Evolutionary conservation across 2,113 vertebrate species (phyloP).

Genomic region (Cyprinus carpio): DNA sequence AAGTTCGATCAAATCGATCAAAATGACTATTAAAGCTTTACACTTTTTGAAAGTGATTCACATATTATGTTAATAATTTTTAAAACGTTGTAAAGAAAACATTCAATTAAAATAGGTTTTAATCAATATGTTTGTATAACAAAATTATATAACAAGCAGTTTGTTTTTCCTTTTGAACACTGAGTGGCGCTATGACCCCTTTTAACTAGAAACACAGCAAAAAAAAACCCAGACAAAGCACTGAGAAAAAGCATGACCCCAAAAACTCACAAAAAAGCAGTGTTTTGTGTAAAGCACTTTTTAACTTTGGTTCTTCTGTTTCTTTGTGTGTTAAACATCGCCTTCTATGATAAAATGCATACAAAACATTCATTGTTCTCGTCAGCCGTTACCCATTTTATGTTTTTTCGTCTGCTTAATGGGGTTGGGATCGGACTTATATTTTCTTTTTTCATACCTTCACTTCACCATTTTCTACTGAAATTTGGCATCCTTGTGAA

Average conservation of each 20-base stretch:
- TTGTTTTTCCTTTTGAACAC: conserved; percentile 53
- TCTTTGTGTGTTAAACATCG: not conserved
- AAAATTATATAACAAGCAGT: not conserved
- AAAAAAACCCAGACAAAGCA: not conserved
- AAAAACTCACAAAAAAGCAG: not conserved
- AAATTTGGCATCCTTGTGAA: conserved; percentile 13
- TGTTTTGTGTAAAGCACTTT: too few species aligned
- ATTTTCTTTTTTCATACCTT: not conserved
- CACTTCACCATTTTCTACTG: not conserved
- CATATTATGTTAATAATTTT: not conserved
- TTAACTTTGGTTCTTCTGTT: not conserved
- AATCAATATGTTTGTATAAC: not conserved
- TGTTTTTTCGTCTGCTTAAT: not conserved
- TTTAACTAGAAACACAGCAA: conserved; percentile 46
- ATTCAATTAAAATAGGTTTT: not conserved
- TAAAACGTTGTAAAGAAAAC: not conserved
- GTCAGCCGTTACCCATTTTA: too few species aligned
- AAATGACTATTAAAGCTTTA: not conserved
- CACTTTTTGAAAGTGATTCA: not conserved
- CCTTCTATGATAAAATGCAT: not conserved
- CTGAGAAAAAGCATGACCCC: not conserved
- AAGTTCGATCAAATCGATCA: not conserved
- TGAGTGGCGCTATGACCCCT: conserved; percentile 66
- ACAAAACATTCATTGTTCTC: not conserved
- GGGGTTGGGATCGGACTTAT: not conserved